Base-by-base conservation (phyloP, 64 coral and sea anemone genomes). In the Exaiptasia diaphana region DNA sequence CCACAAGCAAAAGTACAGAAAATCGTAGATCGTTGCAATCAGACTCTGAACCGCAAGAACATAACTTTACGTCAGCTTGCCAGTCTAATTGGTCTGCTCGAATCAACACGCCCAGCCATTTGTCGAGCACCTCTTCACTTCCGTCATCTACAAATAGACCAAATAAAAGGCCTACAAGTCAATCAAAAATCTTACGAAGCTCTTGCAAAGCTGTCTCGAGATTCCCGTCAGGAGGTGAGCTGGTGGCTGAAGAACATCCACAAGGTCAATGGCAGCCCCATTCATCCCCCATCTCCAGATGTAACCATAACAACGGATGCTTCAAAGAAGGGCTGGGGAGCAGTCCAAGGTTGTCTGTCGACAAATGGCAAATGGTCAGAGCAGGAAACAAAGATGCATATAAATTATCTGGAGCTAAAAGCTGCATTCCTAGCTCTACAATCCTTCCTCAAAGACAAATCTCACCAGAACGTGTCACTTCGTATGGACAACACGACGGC, bases 401-500 rank as follows among this genome's bases (percentile, higher is more conserved):
- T 56, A 36, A 81, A 81, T 67, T 63, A 48, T n/a, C 58, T 67
- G 24, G 59, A 81, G 27, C 58, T 81, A 15, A 81, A 64, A 24
- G 57, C 56, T 20, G 8, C 61, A 18, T 50, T 85, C 28, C 38
- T 71, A 25, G 54, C 55, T 12, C 37, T 60, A 15, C 29, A 77
- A 36, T 33, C 29, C 68, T 44, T 75, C 36, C 73, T 53, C 17
- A 67, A 81, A 67, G 58, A 42, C 24, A 46, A 15, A 40, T 34
- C 78, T n/a, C 58, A 67, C 38, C 23, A 20, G 38, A 46, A 55
- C 38, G 10, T 67, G 46, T 45, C 60, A 40, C 63, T 83, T 3
- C 32, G 26, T 30, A 1, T 83, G 30, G 81, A 83, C 63, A 83
- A 83, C 59, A 41, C 69, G n/a, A 59, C 82, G 32, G 78, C 77